phyloP scores from a whole-genome alignment of 1,140 invertebrate genomes.

The Calosoma granatense region DNA sequence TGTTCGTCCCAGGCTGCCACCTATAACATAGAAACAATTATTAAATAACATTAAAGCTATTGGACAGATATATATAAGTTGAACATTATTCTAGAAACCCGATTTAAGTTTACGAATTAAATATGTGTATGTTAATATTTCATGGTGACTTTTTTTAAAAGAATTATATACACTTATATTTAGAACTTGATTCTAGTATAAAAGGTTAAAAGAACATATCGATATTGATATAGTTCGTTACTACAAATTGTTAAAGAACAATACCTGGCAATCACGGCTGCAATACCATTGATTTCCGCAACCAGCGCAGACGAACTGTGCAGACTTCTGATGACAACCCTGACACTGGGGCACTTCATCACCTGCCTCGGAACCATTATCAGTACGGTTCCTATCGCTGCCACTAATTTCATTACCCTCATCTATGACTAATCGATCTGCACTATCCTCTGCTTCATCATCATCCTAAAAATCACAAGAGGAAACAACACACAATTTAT shows the following conservation, averaged over 20 bases:
- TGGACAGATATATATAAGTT: no score
- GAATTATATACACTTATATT: no score
- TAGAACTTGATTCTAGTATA: background rate
- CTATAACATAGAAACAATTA: constrained; percentile 46
- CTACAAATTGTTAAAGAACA: constrained; percentile 12
- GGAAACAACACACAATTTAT: no score
- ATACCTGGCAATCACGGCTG: constrained; percentile 76
- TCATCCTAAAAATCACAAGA: constrained; percentile 38
- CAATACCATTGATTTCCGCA: constrained; percentile 87
- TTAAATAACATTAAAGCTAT: constrained; percentile 13
- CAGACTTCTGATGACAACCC: constrained; percentile 63
- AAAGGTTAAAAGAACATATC: background rate
- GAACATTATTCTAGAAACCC: no score
- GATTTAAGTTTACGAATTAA: no score
- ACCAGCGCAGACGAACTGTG: constrained; percentile 76
- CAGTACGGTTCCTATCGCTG: constrained; percentile 30
- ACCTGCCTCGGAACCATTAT: constrained; percentile 30
- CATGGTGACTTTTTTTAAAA: no score
- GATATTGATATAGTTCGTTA: constrained; percentile 2
- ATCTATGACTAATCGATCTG: constrained; percentile 50
- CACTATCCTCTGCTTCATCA: constrained; percentile 40
- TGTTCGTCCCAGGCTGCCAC: constrained; percentile 75
- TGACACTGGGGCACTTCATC: constrained; percentile 60
- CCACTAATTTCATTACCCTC: constrained; percentile 44
- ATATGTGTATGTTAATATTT: no score